A percentile compares a stretch with the other conserved stretches of the same genome.
Conservation (phyloP, 2,113 vertebrate species). For the Megaceryle maxima region DNA sequence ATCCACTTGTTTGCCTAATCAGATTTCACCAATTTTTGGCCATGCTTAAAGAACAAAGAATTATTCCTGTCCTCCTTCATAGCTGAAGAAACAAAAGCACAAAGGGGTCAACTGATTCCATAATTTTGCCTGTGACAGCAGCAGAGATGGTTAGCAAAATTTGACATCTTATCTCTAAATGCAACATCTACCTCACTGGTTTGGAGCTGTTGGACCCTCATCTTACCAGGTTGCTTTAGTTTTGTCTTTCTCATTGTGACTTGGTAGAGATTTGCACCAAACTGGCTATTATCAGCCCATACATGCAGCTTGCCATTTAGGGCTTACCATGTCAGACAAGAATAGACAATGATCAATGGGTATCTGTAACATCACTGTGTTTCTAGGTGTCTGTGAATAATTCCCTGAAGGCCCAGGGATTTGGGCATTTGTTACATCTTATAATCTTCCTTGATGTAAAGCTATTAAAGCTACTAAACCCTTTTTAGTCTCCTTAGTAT, state of each 20-base stretch:
- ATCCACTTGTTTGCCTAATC: not conserved
- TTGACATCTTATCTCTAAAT: not conserved
- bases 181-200: not conserved
- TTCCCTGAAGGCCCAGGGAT: not conserved
- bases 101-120: not conserved
- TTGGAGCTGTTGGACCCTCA: not conserved
- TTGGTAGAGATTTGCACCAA: not conserved
- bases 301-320: not conserved
- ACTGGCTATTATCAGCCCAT: not conserved
- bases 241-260: not conserved
- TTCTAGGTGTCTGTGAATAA: not conserved
- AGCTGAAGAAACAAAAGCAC: not conserved
- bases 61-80: not conserved
- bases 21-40: not conserved
- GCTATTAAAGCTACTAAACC: slow-evolving; percentile 34
- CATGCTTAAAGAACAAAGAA: not conserved
- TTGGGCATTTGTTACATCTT: slow-evolving; percentile 15
- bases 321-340: not conserved
- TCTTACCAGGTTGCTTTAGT: not conserved
- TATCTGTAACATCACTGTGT: not conserved
- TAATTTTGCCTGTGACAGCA: not conserved
- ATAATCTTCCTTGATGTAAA: slow-evolving; percentile 40
- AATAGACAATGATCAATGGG: not conserved
- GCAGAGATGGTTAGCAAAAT: not conserved
- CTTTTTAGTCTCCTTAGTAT: slow-evolving; percentile 29